Conservation (phyloP, 2,113 vertebrate species). For the Pteropus alecto region DNA sequence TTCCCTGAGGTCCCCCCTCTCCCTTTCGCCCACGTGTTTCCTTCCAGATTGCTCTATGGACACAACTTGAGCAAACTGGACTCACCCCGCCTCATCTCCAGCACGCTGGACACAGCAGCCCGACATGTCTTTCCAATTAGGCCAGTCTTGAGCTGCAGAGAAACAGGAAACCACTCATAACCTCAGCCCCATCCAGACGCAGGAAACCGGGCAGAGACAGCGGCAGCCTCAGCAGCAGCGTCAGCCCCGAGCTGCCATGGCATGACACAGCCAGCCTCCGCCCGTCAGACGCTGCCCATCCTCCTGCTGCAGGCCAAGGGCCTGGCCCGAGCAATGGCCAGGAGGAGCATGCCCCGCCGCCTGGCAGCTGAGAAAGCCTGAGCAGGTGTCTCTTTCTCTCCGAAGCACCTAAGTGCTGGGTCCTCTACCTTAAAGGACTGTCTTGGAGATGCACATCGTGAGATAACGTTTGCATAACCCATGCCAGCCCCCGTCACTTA, state of each 20-base stretch:
- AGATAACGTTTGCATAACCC: background rate
- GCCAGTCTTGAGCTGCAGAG: slow-evolving; percentile 78
- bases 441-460: background rate
- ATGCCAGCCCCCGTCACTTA: rapidly evolving
- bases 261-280: slow-evolving; percentile 51
- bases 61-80: slow-evolving; percentile 48
- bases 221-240: slow-evolving; percentile 70
- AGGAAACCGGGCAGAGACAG: slow-evolving; percentile 86
- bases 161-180: slow-evolving; percentile 85
- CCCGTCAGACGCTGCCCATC: background rate
- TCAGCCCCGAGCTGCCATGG: slow-evolving; percentile 69
- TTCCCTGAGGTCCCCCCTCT: rapidly evolving
- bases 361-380: background rate
- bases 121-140: slow-evolving; percentile 87
- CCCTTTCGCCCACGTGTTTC: background rate
- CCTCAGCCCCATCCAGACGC: slow-evolving; percentile 86
- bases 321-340: background rate
- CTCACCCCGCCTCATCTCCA: slow-evolving; percentile 41
- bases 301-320: background rate
- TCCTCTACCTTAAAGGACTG: rapidly evolving
- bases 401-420: background rate
- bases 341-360: too few relatives aligned
- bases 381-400: background rate
- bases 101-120: slow-evolving; percentile 81
- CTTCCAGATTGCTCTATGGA: background rate